Evolutionary conservation across 2,888 invertebrate genomes (phyloP).

Genomic region (Drosophila sordidula): DNA sequence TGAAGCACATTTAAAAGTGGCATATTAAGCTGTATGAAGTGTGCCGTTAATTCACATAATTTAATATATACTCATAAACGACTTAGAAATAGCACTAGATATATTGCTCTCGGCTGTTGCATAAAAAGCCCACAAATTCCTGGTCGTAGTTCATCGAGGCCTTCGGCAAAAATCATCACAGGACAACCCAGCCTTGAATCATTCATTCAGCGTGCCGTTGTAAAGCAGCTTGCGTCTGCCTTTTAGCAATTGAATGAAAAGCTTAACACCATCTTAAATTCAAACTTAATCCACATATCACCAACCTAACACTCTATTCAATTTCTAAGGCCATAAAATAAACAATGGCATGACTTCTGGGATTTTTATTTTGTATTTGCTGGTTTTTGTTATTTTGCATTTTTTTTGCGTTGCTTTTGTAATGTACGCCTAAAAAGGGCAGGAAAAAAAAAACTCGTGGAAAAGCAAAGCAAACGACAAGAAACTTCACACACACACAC

Average conservation of each 20-base stretch:
- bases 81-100: too few species aligned
- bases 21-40: too few species aligned
- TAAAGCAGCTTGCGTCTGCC: not conserved
- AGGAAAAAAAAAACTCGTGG: not conserved
- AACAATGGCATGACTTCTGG: constrained; percentile 9
- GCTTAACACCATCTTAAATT: not conserved
- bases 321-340: constrained; percentile 1
- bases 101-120: too few species aligned
- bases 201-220: not conserved
- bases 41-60: too few species aligned
- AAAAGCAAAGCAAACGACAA: constrained; percentile 9
- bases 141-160: too few species aligned
- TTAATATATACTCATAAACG: too few species aligned
- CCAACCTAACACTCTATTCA: not conserved
- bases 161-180: too few species aligned
- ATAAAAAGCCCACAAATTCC: too few species aligned
- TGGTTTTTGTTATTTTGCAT: not conserved
- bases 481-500: constrained; percentile 14
- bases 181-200: not conserved
- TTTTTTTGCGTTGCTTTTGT: constrained; percentile 12
- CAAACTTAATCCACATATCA: not conserved
- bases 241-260: not conserved
- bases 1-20: not conserved
- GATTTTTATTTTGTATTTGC: not conserved
- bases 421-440: constrained; percentile 18